These are phyloP conservation scores for Eupithecia subfuscata DNA, from an alignment of 2,888 invertebrate genomes.

Conservation along the genomic window DNA sequence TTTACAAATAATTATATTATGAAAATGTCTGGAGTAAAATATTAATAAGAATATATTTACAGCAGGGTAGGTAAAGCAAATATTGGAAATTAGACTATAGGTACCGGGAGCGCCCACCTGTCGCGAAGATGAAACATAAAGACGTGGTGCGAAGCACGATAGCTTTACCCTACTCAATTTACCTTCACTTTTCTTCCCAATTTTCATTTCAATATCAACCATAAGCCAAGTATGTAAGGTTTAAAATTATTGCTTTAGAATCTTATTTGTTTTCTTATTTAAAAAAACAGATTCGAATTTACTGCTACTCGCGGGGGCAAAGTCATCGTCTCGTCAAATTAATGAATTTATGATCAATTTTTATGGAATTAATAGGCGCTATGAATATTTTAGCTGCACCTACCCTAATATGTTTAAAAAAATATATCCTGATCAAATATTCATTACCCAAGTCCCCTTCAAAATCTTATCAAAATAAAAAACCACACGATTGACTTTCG, in stretches of 20 bases:
- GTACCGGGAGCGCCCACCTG: conserved; percentile 72
- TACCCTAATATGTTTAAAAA: background rate
- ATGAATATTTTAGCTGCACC: conserved; percentile 9
- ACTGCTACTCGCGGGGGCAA: conserved; percentile 61
- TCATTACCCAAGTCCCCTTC: conserved; percentile 20
- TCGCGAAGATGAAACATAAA: conserved; percentile 74
- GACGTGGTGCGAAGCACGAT: conserved; percentile 60
- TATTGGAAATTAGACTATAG: conserved; percentile 64
- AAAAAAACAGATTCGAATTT: conserved; percentile 67
- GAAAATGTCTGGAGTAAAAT: background rate
- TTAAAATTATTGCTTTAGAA: background rate
- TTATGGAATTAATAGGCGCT: conserved; percentile 53
- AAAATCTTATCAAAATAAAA: conserved; percentile 50
- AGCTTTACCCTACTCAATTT: conserved; percentile 56
- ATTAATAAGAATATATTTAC: conserved; percentile 44
- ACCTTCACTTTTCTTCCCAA: conserved; percentile 25
- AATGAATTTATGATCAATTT: conserved; percentile 74
- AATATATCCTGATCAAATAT: background rate
- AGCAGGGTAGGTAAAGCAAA: conserved; percentile 53
- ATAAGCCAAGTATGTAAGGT: conserved; percentile 36
- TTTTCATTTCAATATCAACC: conserved; percentile 27
- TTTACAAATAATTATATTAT: background rate
- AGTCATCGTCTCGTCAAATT: conserved; percentile 55
- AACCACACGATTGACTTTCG: conserved; percentile 65
- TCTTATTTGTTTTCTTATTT: conserved; percentile 64